These are phyloP conservation scores for Drosophila nr. fundita DNA, from an alignment of 2,888 invertebrate genomes.

Conservation along the genomic window DNA sequence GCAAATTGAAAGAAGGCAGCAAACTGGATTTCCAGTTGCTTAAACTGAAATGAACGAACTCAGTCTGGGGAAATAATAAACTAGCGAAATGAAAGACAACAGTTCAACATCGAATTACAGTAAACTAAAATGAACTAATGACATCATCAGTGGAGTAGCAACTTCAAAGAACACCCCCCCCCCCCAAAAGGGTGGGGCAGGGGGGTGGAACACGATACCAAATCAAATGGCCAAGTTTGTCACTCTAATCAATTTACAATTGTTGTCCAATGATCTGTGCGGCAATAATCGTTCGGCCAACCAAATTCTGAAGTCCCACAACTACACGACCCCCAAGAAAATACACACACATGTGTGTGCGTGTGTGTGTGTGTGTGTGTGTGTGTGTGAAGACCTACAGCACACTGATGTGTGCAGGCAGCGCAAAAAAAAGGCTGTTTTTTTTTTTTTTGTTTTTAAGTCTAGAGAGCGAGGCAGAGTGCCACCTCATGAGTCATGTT, in stretches of 20 bases:
- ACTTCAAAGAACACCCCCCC: neutral
- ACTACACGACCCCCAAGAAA: constrained; percentile 18
- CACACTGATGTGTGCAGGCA: constrained; percentile 21
- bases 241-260: constrained; percentile 68
- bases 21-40: neutral
- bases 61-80: neutral
- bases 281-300: constrained; percentile 69
- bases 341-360: constrained; percentile 1
- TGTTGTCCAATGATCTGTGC: constrained; percentile 71
- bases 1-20: neutral
- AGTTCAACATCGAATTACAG: neutral
- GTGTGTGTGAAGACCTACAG: constrained; percentile 50
- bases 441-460: constrained; percentile 4
- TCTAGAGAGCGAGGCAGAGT: neutral
- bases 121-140: constrained; percentile 4
- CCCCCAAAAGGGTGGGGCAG: neutral
- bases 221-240: constrained; percentile 48
- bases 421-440: neutral
- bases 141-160: neutral
- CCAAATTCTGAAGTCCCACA: constrained; percentile 61
- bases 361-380: constrained; percentile 10
- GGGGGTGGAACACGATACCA: constrained; percentile 31
- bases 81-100: neutral
- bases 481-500: constrained; percentile 61
- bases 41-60: neutral